Evolutionary conservation across 2,888 invertebrate species (phyloP).

Genomic region (Metallyticus violacea): DNA sequence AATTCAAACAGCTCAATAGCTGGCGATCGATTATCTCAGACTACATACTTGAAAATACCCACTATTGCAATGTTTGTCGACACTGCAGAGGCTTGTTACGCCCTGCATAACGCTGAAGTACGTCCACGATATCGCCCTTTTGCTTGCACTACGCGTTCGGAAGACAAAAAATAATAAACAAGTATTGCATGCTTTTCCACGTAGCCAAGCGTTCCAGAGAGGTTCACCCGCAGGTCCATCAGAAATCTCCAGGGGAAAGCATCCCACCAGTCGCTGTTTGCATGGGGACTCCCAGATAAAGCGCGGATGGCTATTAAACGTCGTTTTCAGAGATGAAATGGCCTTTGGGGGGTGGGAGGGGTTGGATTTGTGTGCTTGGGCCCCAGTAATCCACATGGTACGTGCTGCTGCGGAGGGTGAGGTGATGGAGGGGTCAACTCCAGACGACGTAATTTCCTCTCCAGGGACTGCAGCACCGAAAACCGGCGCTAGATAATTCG

Average conservation of each 20-base stretch:
- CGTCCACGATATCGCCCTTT: too few relatives aligned
- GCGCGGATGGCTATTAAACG: slow-evolving; percentile 34
- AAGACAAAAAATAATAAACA: too few relatives aligned
- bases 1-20: too few relatives aligned
- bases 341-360: slow-evolving; percentile 27
- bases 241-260: slow-evolving; percentile 17
- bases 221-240: slow-evolving; percentile 22
- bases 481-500: slow-evolving; percentile 29
- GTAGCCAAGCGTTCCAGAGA: too few relatives aligned
- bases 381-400: slow-evolving; percentile 27
- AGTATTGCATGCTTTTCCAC: too few relatives aligned
- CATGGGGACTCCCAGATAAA: slow-evolving; percentile 32
- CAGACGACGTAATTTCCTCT: slow-evolving; percentile 33
- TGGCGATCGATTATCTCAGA: too few relatives aligned
- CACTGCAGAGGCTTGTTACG: too few relatives aligned
- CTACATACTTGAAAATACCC: too few relatives aligned
- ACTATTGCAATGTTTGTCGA: too few relatives aligned
- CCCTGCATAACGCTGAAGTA: too few relatives aligned
- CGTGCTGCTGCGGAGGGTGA: slow-evolving; percentile 7
- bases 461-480: slow-evolving; percentile 18
- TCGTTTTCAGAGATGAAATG: slow-evolving; percentile 35
- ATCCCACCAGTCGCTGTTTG: slow-evolving; percentile 21
- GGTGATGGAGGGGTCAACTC: slow-evolving; percentile 27
- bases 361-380: slow-evolving; percentile 27
- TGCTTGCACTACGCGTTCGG: too few relatives aligned